These are phyloP conservation scores for Dascyllus trimaculatus DNA, from an alignment of 2,113 vertebrate genomes.

Conservation along the genomic window DNA sequence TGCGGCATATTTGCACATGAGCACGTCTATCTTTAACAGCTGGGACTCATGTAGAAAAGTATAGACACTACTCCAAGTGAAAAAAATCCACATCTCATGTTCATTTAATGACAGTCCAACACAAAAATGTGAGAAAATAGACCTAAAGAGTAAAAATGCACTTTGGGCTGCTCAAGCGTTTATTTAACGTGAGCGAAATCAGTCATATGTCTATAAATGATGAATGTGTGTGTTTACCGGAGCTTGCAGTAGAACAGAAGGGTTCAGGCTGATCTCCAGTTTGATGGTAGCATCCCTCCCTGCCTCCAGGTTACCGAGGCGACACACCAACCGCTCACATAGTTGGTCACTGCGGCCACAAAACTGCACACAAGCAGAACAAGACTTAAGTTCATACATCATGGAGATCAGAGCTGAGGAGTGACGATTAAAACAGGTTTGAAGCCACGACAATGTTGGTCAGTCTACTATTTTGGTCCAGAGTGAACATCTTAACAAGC, in stretches of 20 bases:
- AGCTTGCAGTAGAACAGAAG: slow-evolving; percentile 83
- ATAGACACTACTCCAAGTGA: too few species aligned
- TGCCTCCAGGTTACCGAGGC: slow-evolving; percentile 90
- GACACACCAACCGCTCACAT: slow-evolving; percentile 89
- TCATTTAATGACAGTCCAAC: too few species aligned
- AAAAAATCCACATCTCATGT: too few species aligned
- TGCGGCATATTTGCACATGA: too few species aligned
- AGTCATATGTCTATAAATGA: background rate
- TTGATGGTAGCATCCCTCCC: slow-evolving; percentile 89
- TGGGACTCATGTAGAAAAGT: too few species aligned
- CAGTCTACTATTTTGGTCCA: too few species aligned
- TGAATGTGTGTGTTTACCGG: slow-evolving; percentile 64
- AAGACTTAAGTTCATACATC: background rate
- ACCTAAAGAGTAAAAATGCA: too few species aligned
- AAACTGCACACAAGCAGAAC: slow-evolving; percentile 81
- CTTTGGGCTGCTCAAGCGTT: too few species aligned
- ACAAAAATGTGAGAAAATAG: too few species aligned
- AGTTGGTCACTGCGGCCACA: slow-evolving; percentile 86
- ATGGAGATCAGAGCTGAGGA: background rate
- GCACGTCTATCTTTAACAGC: too few species aligned
- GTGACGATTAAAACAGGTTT: background rate
- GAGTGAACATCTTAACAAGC: background rate
- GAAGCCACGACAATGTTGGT: too few species aligned
- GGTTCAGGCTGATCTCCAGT: slow-evolving; percentile 89
- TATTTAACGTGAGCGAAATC: background rate